Conservation (phyloP, 2,888 invertebrate genomes). For the Synanthedon formicaeformis region DNA sequence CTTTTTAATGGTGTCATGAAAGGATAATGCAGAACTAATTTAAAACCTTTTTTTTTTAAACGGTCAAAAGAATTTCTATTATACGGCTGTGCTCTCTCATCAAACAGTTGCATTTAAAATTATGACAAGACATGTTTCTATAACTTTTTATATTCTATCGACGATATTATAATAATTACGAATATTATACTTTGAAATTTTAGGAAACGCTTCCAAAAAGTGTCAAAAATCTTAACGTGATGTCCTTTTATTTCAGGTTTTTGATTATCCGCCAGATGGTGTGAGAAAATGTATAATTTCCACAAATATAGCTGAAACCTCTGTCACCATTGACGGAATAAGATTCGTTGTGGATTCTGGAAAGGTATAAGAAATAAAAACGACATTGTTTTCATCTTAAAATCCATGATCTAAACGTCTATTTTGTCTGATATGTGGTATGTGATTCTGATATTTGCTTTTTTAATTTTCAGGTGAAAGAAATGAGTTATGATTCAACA, state of each 20-base stretch:
- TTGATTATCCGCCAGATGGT: slow-evolving; percentile 95
- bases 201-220: not conserved
- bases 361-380: slow-evolving; percentile 70
- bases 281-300: slow-evolving; percentile 96
- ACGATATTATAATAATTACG: not conserved
- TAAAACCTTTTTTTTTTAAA: no score
- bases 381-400: not conserved
- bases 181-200: no score
- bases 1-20: no score
- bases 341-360: slow-evolving; percentile 98
- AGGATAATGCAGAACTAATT: no score
- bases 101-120: no score
- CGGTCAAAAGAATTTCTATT: no score
- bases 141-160: not conserved
- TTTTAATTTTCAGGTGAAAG: slow-evolving; percentile 72
- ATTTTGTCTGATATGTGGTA: not conserved
- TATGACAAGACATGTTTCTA: no score
- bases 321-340: slow-evolving; percentile 97
- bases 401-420: no score
- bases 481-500: slow-evolving; percentile 94
- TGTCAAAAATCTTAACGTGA: no score
- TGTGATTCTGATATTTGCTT: no score
- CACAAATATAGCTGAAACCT: slow-evolving; percentile 99
- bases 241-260: slow-evolving; percentile 70
- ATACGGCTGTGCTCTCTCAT: no score